Evolutionary conservation across 2,113 vertebrate species (phyloP), one percentile per base, ranked within the genome.

Genomic region (Petroica traversi): DNA sequence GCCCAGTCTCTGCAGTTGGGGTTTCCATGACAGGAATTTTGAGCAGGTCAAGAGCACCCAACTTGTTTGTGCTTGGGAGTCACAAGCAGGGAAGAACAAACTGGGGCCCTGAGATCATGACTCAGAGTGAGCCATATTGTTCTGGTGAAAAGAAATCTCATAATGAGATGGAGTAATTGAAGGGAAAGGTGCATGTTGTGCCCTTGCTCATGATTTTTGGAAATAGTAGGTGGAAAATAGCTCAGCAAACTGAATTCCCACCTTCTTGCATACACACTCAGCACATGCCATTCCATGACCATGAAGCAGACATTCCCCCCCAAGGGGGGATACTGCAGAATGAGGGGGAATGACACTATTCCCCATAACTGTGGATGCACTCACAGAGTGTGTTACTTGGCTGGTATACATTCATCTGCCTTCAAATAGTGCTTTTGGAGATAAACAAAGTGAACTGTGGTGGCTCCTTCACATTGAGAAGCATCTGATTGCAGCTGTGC

Each of bases 281-380:
- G 45, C 14, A 12, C 2, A 2, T 40, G 40, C 34, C 3, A 8
- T 63, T 33, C 9, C 1, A 2, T 19, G 58, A 41, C 6, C 12
- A 5, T 15, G n/a, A 38, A 66, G 59, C 34, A 76, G 54, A 55
- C 24, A 6, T 28, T 15, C 34, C 18, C 17, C 16, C 17, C 26
- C 26, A 8, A 33, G 33, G 19, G 24, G 14, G 36, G 25, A 33
- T 15, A 13, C 3, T 0, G 1, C 38, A 28, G 63, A 61, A 49
- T 3, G 11, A 48, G 52, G 25, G 20, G 36, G 45, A 45, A 64
- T 12, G 17, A 67, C 0, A 2, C 36, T 74, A 75, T 38, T 5
- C 62, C 71, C 61, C 11, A 1, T 28, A 48, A 8, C 31, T 58
- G 1, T 36, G 43, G 43, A 9, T 51, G 67, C 25, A 68, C 5